These are phyloP conservation scores for Athene noctua DNA, from an alignment of 2,113 vertebrate species.

Conservation along the genomic window DNA sequence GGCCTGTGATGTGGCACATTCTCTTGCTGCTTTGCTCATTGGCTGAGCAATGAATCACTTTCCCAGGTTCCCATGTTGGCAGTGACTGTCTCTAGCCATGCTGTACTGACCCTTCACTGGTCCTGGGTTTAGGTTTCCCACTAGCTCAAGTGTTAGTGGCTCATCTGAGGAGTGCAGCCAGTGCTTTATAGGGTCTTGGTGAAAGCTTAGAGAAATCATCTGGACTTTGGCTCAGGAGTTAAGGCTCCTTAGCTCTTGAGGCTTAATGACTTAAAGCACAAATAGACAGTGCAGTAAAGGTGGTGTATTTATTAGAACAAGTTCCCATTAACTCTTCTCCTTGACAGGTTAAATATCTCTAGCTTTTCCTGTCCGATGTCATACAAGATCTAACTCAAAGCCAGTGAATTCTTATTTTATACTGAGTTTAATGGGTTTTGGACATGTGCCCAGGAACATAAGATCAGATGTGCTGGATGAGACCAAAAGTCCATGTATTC, in stretches of 20 bases:
- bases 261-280: background rate
- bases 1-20: background rate
- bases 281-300: background rate
- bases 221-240: background rate
- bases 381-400: slow-evolving; percentile 16
- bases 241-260: background rate
- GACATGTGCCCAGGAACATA: slow-evolving; percentile 7
- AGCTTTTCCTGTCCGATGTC: background rate
- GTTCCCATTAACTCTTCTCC: background rate
- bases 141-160: background rate
- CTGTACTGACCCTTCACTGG: background rate
- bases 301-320: background rate
- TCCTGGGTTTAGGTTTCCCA: background rate
- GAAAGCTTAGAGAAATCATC: background rate
- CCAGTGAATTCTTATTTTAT: slow-evolving; percentile 16
- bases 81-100: background rate
- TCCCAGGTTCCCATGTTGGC: background rate
- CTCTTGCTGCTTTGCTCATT: background rate
- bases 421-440: slow-evolving; percentile 23
- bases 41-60: background rate
- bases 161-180: background rate
- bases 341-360: slow-evolving; percentile 1
- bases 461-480: slow-evolving; percentile 16
- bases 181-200: background rate
- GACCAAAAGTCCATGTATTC: slow-evolving; percentile 32